Percentiles rank a stretch among this genome's conserved stretches.
Conservation (phyloP, 2,888 invertebrate genomes). For the Myopa testacea region DNA sequence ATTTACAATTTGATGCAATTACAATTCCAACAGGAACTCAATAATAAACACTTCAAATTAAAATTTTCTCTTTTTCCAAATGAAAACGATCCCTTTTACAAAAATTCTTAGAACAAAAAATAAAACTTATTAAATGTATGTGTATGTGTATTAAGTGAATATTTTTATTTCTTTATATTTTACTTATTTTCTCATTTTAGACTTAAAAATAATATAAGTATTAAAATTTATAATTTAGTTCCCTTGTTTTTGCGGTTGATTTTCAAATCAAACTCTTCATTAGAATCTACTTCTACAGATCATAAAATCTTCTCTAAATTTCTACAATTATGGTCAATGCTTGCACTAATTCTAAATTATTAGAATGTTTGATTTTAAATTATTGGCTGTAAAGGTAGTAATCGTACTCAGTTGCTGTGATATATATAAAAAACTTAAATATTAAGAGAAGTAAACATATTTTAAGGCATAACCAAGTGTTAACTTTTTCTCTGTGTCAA, state of each 20-base stretch:
- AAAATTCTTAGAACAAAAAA: neutral
- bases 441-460: neutral
- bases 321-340: slow-evolving; percentile 16
- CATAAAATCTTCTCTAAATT: slow-evolving; percentile 18
- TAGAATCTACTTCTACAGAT: slow-evolving; percentile 31
- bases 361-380: slow-evolving; percentile 14
- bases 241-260: slow-evolving; percentile 57
- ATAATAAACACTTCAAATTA: too few species aligned
- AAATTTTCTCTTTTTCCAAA: too few species aligned
- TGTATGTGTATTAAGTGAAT: neutral
- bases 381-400: neutral
- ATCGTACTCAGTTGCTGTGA: too few species aligned
- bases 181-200: neutral
- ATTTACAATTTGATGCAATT: too few species aligned
- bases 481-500: slow-evolving; percentile 39
- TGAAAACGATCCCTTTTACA: neutral
- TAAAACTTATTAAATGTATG: slow-evolving; percentile 20
- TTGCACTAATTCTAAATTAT: slow-evolving; percentile 8
- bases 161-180: slow-evolving; percentile 16
- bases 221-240: slow-evolving; percentile 58
- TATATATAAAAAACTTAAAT: slow-evolving; percentile 2
- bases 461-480: slow-evolving; percentile 36
- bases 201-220: slow-evolving; percentile 40
- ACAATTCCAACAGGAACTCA: too few species aligned
- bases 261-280: slow-evolving; percentile 12